Conservation (phyloP, 2,888 invertebrate species). For the Petrolisthes manimaculis region DNA sequence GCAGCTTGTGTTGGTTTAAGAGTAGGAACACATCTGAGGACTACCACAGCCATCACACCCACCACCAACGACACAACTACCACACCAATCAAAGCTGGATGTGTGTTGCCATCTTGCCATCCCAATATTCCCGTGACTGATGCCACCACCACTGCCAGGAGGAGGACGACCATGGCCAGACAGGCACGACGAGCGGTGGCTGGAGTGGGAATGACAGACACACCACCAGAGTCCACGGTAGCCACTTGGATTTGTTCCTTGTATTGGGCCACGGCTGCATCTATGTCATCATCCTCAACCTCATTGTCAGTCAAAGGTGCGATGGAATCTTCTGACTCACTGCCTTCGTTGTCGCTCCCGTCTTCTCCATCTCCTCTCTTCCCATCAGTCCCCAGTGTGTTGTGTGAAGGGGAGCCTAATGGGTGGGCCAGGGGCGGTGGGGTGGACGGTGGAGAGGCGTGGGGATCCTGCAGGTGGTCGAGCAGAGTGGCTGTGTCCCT, state of each 20-base stretch:
- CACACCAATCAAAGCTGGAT: constrained; percentile 17
- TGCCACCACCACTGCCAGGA: constrained; percentile 16
- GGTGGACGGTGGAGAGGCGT: constrained; percentile 7
- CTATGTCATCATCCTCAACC: constrained; percentile 74
- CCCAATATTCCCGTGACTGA: constrained; percentile 31
- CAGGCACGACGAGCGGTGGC: constrained; percentile 42
- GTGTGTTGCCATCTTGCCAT: neutral
- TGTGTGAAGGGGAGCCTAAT: neutral
- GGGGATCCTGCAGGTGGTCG: constrained; percentile 21
- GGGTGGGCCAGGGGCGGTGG: constrained; percentile 1
- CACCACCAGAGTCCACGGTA: constrained; percentile 30
- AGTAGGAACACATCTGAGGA: constrained; percentile 39
- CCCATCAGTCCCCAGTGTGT: too few species aligned
- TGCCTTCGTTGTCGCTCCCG: neutral
- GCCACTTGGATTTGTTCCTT: constrained; percentile 75
- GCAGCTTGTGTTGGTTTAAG: constrained; percentile 22
- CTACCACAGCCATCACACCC: constrained; percentile 27
- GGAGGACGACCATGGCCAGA: constrained; percentile 23
- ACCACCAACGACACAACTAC: constrained; percentile 26
- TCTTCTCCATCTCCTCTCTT: constrained; percentile 6
- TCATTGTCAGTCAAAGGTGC: constrained; percentile 74
- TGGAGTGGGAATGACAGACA: constrained; percentile 25
- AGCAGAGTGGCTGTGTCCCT: constrained; percentile 34
- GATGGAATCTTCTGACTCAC: constrained; percentile 52
- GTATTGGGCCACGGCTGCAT: constrained; percentile 83